Evolutionary conservation across 2,113 vertebrate genomes (phyloP).

Genomic region (Trogon melanurus): DNA sequence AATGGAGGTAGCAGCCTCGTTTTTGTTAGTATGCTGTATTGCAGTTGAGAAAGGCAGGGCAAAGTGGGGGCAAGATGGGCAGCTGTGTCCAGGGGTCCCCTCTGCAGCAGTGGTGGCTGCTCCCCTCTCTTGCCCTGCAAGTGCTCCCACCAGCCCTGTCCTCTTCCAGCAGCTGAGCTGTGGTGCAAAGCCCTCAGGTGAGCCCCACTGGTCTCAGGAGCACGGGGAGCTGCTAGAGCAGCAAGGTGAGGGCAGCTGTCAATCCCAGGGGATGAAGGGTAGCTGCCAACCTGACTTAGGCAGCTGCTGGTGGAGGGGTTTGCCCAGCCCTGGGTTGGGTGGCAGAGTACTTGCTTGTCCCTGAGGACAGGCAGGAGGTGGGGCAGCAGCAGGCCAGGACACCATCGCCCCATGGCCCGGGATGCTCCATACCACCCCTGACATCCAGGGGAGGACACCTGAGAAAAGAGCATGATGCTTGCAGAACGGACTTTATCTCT

Average conservation of each 20-base stretch:
- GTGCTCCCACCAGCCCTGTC: background rate
- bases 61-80: background rate
- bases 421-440: background rate
- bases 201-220: background rate
- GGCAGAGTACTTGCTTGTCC: background rate
- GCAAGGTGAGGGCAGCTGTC: no score
- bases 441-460: background rate
- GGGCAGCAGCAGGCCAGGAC: background rate
- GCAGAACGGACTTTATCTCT: background rate
- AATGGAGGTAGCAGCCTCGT: background rate
- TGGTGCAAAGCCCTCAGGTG: background rate
- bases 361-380: background rate
- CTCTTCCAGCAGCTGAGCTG: background rate
- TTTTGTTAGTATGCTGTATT: background rate
- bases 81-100: background rate
- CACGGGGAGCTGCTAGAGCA: background rate
- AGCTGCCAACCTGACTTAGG: background rate
- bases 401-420: fast-evolving
- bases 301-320: background rate
- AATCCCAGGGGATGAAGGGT: no score
- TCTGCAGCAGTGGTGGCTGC: fast-evolving
- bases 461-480: background rate
- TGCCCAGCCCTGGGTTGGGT: background rate
- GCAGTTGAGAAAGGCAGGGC: background rate
- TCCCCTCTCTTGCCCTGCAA: background rate